phyloP scores from a whole-genome alignment of 2,888 invertebrate genomes.

The Tenthredo amoena region DNA sequence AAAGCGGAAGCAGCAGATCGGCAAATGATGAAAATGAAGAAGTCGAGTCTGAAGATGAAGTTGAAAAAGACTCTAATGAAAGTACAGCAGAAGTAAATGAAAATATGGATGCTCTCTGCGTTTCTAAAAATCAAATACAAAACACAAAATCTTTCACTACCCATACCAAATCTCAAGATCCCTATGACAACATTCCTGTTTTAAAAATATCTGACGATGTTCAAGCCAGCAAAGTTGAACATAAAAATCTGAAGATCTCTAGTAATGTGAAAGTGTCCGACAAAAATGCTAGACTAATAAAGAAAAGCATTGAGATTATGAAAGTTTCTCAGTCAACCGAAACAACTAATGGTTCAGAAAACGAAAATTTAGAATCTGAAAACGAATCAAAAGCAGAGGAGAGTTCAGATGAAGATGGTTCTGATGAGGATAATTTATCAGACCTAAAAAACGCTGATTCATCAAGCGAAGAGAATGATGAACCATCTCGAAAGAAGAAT shows the following conservation, averaged over 20 bases:
- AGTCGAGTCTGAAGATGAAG: slow-evolving; percentile 71
- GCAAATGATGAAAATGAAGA: slow-evolving; percentile 75
- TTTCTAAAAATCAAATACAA: slow-evolving; percentile 59
- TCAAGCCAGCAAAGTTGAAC: not conserved
- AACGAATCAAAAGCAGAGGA: slow-evolving; percentile 16
- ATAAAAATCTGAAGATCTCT: not conserved
- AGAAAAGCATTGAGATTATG: slow-evolving; percentile 53
- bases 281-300: slow-evolving; percentile 36
- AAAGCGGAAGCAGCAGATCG: slow-evolving; percentile 74
- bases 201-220: slow-evolving; percentile 48
- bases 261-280: not conserved
- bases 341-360: slow-evolving; percentile 30
- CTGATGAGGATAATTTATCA: slow-evolving; percentile 66
- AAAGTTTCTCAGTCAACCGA: slow-evolving; percentile 50
- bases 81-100: slow-evolving; percentile 49
- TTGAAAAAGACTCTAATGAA: slow-evolving; percentile 58
- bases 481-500: slow-evolving; percentile 14
- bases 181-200: slow-evolving; percentile 50
- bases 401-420: slow-evolving; percentile 54
- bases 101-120: slow-evolving; percentile 54
- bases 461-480: slow-evolving; percentile 65
- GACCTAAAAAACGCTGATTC: slow-evolving; percentile 66
- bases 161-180: slow-evolving; percentile 34
- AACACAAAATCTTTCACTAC: not conserved
- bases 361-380: slow-evolving; percentile 19